These are phyloP conservation scores for Daphoenositta chrysoptera DNA, from an alignment of 2,113 vertebrate species.

Conservation along the genomic window DNA sequence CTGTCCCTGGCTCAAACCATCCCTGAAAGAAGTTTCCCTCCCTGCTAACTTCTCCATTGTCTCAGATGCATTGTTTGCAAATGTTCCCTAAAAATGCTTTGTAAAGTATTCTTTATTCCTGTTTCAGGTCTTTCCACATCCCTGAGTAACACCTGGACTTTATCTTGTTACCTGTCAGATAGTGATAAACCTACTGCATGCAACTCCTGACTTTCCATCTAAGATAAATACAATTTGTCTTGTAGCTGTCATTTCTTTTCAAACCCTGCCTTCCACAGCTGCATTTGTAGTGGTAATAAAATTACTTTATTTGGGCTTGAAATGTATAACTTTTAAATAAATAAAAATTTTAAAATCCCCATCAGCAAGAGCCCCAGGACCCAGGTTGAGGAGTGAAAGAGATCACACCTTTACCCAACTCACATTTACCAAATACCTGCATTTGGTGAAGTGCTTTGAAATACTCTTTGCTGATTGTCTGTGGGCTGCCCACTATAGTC, in stretches of 20 bases:
- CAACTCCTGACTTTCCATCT: not conserved
- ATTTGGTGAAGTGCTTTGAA: not conserved
- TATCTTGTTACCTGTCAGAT: constrained; percentile 23
- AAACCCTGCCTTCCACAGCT: not conserved
- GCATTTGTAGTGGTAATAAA: not conserved
- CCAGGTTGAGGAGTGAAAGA: not conserved
- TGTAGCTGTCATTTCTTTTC: not conserved
- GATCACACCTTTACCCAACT: not conserved
- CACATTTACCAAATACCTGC: not conserved
- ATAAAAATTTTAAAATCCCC: not conserved
- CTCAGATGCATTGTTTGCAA: constrained; percentile 34
- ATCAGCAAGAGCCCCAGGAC: not conserved
- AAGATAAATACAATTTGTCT: constrained; percentile 13
- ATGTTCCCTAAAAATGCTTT: not conserved
- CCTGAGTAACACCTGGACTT: constrained; percentile 18
- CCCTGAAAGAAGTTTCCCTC: not conserved
- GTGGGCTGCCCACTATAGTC: not conserved
- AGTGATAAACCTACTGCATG: not conserved
- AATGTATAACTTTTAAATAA: not conserved
- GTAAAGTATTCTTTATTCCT: not conserved
- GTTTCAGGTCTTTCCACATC: constrained; percentile 30
- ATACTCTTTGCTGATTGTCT: not conserved
- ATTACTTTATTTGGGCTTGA: not conserved
- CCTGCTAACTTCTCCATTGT: constrained; percentile 3
- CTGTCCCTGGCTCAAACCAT: not conserved